Percentiles rank a stretch among this genome's conserved stretches.
Conservation (phyloP, 2,888 invertebrate genomes). For the Erynnis tages region DNA sequence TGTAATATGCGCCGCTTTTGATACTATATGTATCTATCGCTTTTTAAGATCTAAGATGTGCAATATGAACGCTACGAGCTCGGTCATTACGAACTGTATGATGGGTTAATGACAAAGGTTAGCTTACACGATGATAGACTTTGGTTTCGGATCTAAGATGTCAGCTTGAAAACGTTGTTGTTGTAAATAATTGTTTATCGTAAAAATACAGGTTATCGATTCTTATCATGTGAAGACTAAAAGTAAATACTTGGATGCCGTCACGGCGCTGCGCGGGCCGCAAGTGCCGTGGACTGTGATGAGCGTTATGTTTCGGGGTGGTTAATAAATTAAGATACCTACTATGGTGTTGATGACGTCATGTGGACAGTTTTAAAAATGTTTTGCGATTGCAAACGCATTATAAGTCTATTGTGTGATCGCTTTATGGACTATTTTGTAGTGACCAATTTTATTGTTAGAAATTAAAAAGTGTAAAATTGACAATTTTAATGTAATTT, state of each 20-base stretch:
- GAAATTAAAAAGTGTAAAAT: constrained; percentile 74
- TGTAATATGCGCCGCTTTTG: constrained; percentile 37
- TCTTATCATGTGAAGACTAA: constrained; percentile 33
- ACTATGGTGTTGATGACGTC: constrained; percentile 23
- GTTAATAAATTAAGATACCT: constrained; percentile 16
- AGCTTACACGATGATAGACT: constrained; percentile 9
- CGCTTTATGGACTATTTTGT: constrained; percentile 79
- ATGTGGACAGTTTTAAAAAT: constrained; percentile 50
- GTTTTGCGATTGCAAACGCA: constrained; percentile 63
- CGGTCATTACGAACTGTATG: not conserved
- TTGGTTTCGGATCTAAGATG: constrained; percentile 11
- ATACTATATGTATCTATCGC: constrained; percentile 22
- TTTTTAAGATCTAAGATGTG: constrained; percentile 11
- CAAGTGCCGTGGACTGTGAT: constrained; percentile 1
- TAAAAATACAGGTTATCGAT: constrained; percentile 33
- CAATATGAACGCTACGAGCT: constrained; percentile 12
- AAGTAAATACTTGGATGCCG: not conserved
- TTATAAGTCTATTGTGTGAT: constrained; percentile 70
- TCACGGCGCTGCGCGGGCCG: constrained; percentile 17
- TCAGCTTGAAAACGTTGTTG: constrained; percentile 39
- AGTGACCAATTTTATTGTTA: constrained; percentile 80
- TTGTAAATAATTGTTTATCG: constrained; percentile 45
- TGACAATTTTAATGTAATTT: constrained; percentile 81
- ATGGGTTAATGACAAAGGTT: not conserved
- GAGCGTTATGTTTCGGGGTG: constrained; percentile 13